Evolutionary conservation across 1,140 invertebrate genomes (phyloP).

Genomic region (Neodiprion fabricii): DNA sequence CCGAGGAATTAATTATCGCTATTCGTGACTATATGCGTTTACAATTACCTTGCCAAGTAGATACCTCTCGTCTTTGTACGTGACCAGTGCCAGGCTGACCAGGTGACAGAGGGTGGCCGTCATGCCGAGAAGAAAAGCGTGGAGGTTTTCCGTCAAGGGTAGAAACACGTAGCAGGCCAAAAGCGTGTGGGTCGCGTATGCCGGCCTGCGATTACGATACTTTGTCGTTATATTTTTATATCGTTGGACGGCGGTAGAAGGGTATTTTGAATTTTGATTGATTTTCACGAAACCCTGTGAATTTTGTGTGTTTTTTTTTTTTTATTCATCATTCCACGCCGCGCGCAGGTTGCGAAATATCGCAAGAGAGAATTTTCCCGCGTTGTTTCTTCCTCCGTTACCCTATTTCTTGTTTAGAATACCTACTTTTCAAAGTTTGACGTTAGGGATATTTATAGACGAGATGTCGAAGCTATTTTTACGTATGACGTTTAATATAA

Average conservation of each 20-base stretch:
- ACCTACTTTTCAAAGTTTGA: too few relatives aligned
- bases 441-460: too few relatives aligned
- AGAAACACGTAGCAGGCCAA: conserved; percentile 81
- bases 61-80: conserved; percentile 64
- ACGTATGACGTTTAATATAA: too few relatives aligned
- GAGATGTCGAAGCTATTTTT: too few relatives aligned
- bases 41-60: conserved; percentile 54
- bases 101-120: conserved; percentile 71
- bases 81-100: conserved; percentile 68
- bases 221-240: conserved; percentile 17
- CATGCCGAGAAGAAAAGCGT: conserved; percentile 70
- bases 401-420: too few relatives aligned
- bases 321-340: too few relatives aligned
- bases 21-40: conserved; percentile 9
- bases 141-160: conserved; percentile 72
- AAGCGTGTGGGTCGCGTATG: conserved; percentile 73
- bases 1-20: conserved; percentile 19
- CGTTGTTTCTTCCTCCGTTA: too few relatives aligned
- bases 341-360: too few relatives aligned
- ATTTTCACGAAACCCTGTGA: conserved; percentile 16
- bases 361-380: too few relatives aligned
- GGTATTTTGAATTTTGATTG: conserved; percentile 8
- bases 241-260: conserved; percentile 28
- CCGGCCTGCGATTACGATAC: conserved; percentile 61
- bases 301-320: too few relatives aligned